Conservation (phyloP, 2,113 vertebrate species). For the Elgaria multicarinata region DNA sequence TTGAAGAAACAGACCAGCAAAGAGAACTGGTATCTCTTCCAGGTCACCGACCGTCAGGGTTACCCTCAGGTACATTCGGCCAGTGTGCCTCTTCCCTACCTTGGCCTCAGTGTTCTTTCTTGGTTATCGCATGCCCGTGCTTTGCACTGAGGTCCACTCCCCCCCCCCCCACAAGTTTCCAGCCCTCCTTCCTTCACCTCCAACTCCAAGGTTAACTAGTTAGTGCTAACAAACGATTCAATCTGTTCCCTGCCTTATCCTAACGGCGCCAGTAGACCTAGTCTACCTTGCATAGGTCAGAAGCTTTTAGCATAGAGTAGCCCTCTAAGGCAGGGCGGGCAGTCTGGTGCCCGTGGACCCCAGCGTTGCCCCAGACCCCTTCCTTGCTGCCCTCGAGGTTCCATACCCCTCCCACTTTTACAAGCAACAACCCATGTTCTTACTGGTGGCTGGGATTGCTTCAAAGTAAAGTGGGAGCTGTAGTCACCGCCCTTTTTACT, state of each 20-base stretch:
- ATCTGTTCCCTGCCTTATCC: neutral
- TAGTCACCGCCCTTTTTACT: no score
- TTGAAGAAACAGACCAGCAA: constrained; percentile 89
- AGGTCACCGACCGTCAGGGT: constrained; percentile 88
- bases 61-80: constrained; percentile 87
- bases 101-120: neutral
- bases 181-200: no score
- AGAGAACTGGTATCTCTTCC: constrained; percentile 90
- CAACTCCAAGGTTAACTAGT: neutral
- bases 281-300: neutral
- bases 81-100: fast-evolving
- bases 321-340: neutral
- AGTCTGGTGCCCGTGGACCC: no score
- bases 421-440: no score
- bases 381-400: no score
- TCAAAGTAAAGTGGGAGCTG: no score
- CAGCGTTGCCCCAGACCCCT: no score
- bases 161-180: no score
- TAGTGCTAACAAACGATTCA: no score
- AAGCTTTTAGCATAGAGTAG: neutral
- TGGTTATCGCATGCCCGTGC: neutral
- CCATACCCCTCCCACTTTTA: no score
- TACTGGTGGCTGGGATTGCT: no score
- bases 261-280: neutral
- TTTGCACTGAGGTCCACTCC: neutral